Conservation (phyloP, 2,113 vertebrate species). For the Ictalurus furcatus region DNA sequence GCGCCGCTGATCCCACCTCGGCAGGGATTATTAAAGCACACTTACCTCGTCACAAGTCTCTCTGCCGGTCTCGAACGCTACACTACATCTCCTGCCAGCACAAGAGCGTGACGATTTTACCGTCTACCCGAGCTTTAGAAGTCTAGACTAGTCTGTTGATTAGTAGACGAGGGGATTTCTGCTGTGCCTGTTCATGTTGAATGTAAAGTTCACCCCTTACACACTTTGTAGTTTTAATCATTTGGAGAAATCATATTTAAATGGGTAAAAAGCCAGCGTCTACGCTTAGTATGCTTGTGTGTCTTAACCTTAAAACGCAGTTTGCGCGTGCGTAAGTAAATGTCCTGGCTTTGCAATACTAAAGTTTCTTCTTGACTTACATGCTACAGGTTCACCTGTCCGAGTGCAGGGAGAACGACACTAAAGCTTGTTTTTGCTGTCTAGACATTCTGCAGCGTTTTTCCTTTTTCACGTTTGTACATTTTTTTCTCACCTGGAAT, state of each 20-base stretch:
- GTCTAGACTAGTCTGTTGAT: background rate
- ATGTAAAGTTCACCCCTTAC: constrained; percentile 7
- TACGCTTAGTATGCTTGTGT: background rate
- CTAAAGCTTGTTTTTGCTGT: constrained; percentile 58
- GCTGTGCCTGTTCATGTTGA: constrained; percentile 28
- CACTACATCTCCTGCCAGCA: background rate
- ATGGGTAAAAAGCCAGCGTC: background rate
- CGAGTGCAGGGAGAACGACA: constrained; percentile 8
- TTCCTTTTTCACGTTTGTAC: constrained; percentile 60
- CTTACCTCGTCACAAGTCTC: constrained; percentile 22
- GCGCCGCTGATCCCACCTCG: constrained; percentile 7
- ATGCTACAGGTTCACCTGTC: constrained; percentile 4
- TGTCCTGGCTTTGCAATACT: constrained; percentile 66
- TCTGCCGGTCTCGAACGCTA: background rate
- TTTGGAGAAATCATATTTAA: constrained; percentile 7
- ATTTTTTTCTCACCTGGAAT: constrained; percentile 64
- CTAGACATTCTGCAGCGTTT: constrained; percentile 57
- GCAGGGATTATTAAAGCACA: constrained; percentile 37
- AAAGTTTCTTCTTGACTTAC: constrained; percentile 52
- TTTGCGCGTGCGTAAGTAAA: constrained; percentile 48
- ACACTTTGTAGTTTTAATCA: background rate
- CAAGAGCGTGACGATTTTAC: constrained; percentile 26
- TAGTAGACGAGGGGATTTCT: background rate
- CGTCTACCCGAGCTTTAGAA: background rate
- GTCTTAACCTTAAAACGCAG: constrained; percentile 21